Evolutionary conservation across 2,113 vertebrate genomes (phyloP).

Genomic region (Heterocephalus glaber): DNA sequence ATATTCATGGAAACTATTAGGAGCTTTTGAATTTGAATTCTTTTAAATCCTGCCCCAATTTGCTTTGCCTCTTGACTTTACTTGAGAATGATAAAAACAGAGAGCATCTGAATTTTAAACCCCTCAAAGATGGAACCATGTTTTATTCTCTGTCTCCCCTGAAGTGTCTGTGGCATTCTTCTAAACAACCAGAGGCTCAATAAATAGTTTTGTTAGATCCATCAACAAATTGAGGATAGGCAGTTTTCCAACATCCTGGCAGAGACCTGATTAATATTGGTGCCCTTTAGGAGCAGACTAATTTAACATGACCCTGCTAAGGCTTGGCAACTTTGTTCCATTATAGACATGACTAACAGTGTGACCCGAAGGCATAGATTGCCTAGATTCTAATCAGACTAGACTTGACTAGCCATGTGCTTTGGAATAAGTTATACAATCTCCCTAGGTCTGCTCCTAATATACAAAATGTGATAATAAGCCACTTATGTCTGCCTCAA

Average conservation of each 20-base stretch:
- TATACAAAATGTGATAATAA: neutral
- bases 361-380: neutral
- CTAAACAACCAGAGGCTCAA: neutral
- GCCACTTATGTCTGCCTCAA: neutral
- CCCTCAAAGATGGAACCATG: neutral
- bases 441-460: neutral
- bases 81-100: neutral
- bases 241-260: neutral
- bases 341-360: neutral
- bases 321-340: neutral
- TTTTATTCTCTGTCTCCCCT: conserved; percentile 42
- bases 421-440: neutral
- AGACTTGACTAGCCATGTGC: neutral
- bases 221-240: neutral
- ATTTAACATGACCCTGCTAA: neutral
- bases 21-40: neutral
- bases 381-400: neutral
- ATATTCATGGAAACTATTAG: neutral
- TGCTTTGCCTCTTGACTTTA: conserved; percentile 25
- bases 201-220: conserved; percentile 34
- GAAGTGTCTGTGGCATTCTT: conserved; percentile 37
- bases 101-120: conserved; percentile 44
- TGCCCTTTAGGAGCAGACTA: neutral
- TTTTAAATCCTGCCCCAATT: conserved; percentile 40
- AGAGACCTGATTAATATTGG: neutral